Evolutionary conservation across 2,888 invertebrate species (phyloP).

Genomic region (Schrankia costaestrigalis): DNA sequence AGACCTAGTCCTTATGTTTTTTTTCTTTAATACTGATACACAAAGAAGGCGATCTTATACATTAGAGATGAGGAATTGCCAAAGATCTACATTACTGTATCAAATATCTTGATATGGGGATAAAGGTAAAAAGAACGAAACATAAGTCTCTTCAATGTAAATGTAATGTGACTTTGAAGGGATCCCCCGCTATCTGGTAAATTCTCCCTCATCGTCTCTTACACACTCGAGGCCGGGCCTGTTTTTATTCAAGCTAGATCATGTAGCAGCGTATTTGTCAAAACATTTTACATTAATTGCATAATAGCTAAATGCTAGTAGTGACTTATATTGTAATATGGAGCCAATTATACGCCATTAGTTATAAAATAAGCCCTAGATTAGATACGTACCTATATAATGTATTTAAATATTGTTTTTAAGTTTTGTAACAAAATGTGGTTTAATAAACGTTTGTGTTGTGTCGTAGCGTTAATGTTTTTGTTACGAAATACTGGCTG

Average conservation of each 20-base stretch:
- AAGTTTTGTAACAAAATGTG: slow-evolving; percentile 15
- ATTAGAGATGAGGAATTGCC: too few species aligned
- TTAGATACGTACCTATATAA: slow-evolving; percentile 11
- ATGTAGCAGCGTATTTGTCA: slow-evolving; percentile 3
- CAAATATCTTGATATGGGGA: too few species aligned
- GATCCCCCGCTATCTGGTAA: too few species aligned
- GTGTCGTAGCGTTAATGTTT: slow-evolving; percentile 14
- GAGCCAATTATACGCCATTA: slow-evolving; percentile 32
- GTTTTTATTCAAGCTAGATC: background rate
- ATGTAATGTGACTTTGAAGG: too few species aligned
- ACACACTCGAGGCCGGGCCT: too few species aligned
- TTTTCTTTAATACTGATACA: too few species aligned
- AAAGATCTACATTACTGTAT: too few species aligned
- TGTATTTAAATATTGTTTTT: slow-evolving; percentile 21
- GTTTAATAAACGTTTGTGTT: slow-evolving; percentile 28
- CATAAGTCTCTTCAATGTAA: background rate
- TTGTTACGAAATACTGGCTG: slow-evolving; percentile 29
- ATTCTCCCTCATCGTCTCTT: too few species aligned
- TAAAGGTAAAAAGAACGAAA: too few species aligned
- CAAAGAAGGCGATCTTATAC: too few species aligned
- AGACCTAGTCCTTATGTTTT: too few species aligned
- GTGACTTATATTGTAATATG: slow-evolving; percentile 17
- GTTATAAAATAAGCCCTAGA: slow-evolving; percentile 20
- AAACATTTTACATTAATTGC: slow-evolving; percentile 27
- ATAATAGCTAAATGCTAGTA: slow-evolving; percentile 27